Percentiles rank a stretch among this genome's conserved stretches.
These are phyloP conservation scores for Boleophthalmus pectinirostris DNA, from an alignment of 2,113 vertebrate genomes.

Conservation along the genomic window DNA sequence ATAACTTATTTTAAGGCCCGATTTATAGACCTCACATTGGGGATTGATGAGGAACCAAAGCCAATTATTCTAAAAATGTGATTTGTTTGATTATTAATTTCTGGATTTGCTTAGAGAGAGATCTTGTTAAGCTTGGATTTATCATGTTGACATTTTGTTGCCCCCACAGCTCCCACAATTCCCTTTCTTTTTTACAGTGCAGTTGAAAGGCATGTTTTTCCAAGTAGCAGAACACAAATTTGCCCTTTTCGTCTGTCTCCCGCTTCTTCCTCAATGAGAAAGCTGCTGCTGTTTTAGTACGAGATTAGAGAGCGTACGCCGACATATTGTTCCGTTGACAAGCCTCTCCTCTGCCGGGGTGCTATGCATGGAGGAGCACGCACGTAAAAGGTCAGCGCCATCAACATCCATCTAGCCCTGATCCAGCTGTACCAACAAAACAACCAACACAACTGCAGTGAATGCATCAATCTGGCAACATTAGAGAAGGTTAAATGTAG, in stretches of 20 bases:
- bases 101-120: slow-evolving; percentile 66
- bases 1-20: slow-evolving; percentile 64
- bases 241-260: slow-evolving; percentile 70
- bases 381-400: slow-evolving; percentile 76
- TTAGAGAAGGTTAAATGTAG: slow-evolving; percentile 58
- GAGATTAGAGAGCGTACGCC: slow-evolving; percentile 61
- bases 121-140: slow-evolving; percentile 82
- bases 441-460: slow-evolving; percentile 54
- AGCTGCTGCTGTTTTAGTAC: slow-evolving; percentile 58
- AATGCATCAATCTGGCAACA: slow-evolving; percentile 62
- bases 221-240: slow-evolving; percentile 63
- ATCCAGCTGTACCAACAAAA: slow-evolving; percentile 53
- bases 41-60: slow-evolving; percentile 64
- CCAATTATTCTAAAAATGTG: slow-evolving; percentile 79
- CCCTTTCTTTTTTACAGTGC: slow-evolving; percentile 10
- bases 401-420: slow-evolving; percentile 69
- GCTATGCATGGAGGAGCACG: slow-evolving; percentile 60
- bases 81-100: slow-evolving; percentile 79
- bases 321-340: slow-evolving; percentile 58
- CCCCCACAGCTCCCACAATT: slow-evolving; percentile 39
- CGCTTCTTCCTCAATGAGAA: slow-evolving; percentile 58
- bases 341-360: slow-evolving; percentile 49
- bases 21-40: slow-evolving; percentile 73
- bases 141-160: slow-evolving; percentile 82
- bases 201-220: slow-evolving; percentile 9